Percentiles rank a stretch among this genome's conserved stretches.
These are phyloP conservation scores for Dasyprocta punctata DNA, from an alignment of 2,113 vertebrate species.

Conservation along the genomic window DNA sequence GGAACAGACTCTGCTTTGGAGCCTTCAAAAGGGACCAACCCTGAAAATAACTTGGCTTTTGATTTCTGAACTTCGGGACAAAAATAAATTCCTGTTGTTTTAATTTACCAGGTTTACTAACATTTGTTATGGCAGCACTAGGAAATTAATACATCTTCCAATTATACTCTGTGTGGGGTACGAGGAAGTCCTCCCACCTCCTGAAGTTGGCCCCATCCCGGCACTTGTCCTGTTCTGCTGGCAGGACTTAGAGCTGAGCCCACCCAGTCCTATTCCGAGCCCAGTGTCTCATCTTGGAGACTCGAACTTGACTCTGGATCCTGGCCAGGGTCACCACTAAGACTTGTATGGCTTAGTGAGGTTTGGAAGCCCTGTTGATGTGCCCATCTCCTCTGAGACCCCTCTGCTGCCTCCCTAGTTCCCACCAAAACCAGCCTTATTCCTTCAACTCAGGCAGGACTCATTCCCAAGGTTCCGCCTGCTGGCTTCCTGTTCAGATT, in stretches of 20 bases:
- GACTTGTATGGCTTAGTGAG: not conserved
- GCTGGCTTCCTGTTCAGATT: not conserved
- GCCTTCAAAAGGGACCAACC: not conserved
- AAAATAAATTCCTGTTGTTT: not conserved
- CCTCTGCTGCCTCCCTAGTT: not conserved
- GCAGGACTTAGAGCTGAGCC: not conserved
- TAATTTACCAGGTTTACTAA: not conserved
- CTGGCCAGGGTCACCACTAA: not conserved
- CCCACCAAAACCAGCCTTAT: not conserved
- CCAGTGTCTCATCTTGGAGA: not conserved
- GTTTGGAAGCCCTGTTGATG: not conserved
- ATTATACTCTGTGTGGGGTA: not conserved
- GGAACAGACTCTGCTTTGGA: not conserved
- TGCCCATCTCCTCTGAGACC: no score
- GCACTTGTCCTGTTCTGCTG: not conserved
- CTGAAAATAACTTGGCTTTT: not conserved
- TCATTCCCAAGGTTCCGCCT: not conserved
- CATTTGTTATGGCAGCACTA: not conserved
- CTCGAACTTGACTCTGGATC: not conserved
- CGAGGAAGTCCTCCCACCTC: fast-evolving
- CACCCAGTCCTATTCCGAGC: not conserved
- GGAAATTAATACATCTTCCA: not conserved
- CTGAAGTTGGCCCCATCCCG: not conserved
- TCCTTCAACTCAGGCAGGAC: no score
- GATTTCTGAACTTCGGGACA: not conserved